Percentiles rank a stretch among this genome's conserved stretches.
Evolutionary conservation across 2,797 vertebrate species (phyloP).

Genomic region (Naso thynnoides): DNA sequence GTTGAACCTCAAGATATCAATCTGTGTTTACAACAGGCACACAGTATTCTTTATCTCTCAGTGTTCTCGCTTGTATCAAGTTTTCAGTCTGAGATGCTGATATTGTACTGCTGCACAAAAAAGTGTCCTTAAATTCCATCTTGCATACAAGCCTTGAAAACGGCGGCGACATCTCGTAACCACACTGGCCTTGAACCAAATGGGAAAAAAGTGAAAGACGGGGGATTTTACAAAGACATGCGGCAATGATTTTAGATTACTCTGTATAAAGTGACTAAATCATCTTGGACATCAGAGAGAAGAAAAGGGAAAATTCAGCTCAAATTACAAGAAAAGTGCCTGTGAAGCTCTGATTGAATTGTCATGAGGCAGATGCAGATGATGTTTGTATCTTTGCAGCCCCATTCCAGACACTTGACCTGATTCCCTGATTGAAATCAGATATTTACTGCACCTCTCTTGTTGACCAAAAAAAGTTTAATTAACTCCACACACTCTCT

Average conservation of each 20-base stretch:
- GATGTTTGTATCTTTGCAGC: constrained; percentile 46
- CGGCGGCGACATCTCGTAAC: constrained; percentile 4
- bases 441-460: constrained; percentile 63
- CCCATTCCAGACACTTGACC: constrained; percentile 62
- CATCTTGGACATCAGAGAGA: constrained; percentile 22
- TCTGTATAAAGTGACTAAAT: constrained; percentile 17
- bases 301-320: constrained; percentile 19
- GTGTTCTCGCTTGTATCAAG: constrained; percentile 11
- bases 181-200: constrained; percentile 24
- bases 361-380: constrained; percentile 26
- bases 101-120: constrained; percentile 28
- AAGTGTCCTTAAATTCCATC: constrained; percentile 24
- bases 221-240: constrained; percentile 3
- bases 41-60: constrained; percentile 16
- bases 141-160: constrained; percentile 20
- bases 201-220: constrained; percentile 11
- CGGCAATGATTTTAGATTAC: constrained; percentile 20
- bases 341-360: constrained; percentile 30
- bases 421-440: constrained; percentile 62
- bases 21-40: constrained; percentile 24
- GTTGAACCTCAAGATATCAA: constrained; percentile 23
- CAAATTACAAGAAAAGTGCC: constrained; percentile 32
- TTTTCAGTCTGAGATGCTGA: constrained; percentile 16
- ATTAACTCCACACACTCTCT: constrained; percentile 60
- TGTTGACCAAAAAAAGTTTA: constrained; percentile 61